Evolutionary conservation across 23 tunicate genomes (phyloP).

Genomic region (Ascidia mentula): DNA sequence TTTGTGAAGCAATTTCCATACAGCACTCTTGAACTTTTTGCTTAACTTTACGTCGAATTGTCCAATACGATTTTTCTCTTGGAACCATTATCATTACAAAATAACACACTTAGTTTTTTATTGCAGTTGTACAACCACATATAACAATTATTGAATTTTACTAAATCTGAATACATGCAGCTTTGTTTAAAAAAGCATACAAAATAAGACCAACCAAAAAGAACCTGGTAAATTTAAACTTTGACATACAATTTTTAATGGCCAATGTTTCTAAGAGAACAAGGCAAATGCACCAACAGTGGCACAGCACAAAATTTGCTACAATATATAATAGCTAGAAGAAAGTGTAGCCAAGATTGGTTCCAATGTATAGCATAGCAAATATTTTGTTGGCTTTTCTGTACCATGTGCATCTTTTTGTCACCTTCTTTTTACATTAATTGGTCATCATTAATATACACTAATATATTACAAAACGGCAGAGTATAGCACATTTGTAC

Average conservation of each 20-base stretch:
- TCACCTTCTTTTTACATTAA: constrained; percentile 2
- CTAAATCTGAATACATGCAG: constrained; percentile 1
- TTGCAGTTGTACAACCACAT: constrained; percentile 1
- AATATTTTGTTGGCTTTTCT: not conserved
- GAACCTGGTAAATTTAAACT: constrained; percentile 1
- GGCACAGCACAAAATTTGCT: not conserved
- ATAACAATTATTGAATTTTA: not conserved
- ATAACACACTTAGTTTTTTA: constrained; percentile 7
- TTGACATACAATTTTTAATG: not conserved
- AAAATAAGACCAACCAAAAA: not conserved
- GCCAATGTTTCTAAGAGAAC: not conserved
- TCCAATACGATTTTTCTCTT: constrained; percentile 14
- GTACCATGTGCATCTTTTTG: constrained; percentile 1
- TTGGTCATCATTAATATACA: not conserved
- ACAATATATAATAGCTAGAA: not conserved
- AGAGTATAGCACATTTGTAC: not conserved
- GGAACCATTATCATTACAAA: constrained; percentile 4
- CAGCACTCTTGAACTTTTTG: constrained; percentile 10
- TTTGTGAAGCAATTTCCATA: not conserved
- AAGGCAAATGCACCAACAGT: constrained; percentile 10
- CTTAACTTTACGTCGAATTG: constrained; percentile 20
- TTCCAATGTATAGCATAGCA: not conserved
- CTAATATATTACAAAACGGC: not conserved
- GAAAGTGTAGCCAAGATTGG: constrained; percentile 10
- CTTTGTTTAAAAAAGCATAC: not conserved